Percentiles rank a stretch among this genome's conserved stretches.
Evolutionary conservation across 2,113 vertebrate genomes (phyloP).

Genomic region (Pithys albifrons): DNA sequence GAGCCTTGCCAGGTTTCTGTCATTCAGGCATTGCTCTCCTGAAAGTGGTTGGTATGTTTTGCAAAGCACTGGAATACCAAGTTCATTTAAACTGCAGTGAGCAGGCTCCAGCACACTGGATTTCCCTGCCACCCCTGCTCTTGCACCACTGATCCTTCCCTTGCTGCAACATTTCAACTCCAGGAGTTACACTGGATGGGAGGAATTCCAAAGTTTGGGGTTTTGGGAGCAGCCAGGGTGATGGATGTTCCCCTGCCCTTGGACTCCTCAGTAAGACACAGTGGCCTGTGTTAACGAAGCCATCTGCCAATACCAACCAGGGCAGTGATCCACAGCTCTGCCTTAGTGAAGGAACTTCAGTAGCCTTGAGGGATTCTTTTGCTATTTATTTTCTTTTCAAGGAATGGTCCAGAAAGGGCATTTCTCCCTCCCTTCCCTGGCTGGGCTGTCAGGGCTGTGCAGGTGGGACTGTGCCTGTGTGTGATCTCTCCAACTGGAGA

Average conservation of each 20-base stretch:
- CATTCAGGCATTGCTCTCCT: background rate
- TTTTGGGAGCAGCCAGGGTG: background rate
- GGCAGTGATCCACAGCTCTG: background rate
- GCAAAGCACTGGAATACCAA: background rate
- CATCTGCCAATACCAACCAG: background rate
- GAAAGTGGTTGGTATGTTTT: background rate
- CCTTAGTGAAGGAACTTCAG: background rate
- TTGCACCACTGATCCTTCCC: background rate
- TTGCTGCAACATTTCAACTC: background rate
- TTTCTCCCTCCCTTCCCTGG: background rate
- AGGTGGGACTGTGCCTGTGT: background rate
- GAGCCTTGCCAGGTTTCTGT: background rate
- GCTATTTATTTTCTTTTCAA: background rate
- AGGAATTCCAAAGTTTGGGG: background rate
- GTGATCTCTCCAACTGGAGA: background rate
- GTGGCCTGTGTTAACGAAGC: background rate
- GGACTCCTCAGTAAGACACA: background rate
- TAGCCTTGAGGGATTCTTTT: background rate
- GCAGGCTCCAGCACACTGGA: background rate
- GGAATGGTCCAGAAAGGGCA: background rate
- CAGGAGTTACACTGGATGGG: fast-evolving
- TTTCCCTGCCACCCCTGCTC: background rate
- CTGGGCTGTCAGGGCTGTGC: fast-evolving
- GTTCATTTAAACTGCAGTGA: background rate
- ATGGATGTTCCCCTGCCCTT: background rate